A percentile compares a stretch with the other conserved stretches of the same genome.
Evolutionary conservation across 2,888 invertebrate species (phyloP).

Genomic region (Phaonia tiefii): DNA sequence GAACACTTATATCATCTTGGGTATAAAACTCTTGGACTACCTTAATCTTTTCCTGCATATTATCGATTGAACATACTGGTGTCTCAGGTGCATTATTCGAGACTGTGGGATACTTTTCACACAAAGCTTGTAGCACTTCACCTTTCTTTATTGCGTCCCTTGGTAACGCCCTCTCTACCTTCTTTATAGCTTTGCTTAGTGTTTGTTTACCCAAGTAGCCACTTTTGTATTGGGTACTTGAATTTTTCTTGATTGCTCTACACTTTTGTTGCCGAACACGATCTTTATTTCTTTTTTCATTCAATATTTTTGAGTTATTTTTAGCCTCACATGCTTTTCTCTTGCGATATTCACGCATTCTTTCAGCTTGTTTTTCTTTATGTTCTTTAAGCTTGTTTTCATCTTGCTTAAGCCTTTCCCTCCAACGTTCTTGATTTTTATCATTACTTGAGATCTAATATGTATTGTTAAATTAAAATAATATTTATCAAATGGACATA

Average conservation of each 20-base stretch:
- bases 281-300: constrained; percentile 47
- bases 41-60: constrained; percentile 41
- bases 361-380: constrained; percentile 48
- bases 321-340: constrained; percentile 41
- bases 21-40: no score
- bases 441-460: no score
- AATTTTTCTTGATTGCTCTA: constrained; percentile 44
- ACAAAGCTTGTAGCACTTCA: constrained; percentile 48
- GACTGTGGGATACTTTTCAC: constrained; percentile 41
- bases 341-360: constrained; percentile 44
- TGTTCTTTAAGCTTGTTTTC: constrained; percentile 47
- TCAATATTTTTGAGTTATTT: constrained; percentile 46
- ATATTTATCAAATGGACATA: constrained; percentile 44
- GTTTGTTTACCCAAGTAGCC: constrained; percentile 42
- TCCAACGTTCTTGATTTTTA: constrained; percentile 50
- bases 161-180: constrained; percentile 50
- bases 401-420: constrained; percentile 48
- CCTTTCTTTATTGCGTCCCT: constrained; percentile 41
- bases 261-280: constrained; percentile 41
- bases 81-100: constrained; percentile 38
- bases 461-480: constrained; percentile 50
- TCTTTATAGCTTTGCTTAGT: constrained; percentile 42
- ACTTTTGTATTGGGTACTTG: constrained; percentile 35
- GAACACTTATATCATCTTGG: constrained; percentile 49
- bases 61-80: constrained; percentile 44